phyloP scores from a whole-genome alignment of 2,888 invertebrate species.

The Rotaria macrura region DNA sequence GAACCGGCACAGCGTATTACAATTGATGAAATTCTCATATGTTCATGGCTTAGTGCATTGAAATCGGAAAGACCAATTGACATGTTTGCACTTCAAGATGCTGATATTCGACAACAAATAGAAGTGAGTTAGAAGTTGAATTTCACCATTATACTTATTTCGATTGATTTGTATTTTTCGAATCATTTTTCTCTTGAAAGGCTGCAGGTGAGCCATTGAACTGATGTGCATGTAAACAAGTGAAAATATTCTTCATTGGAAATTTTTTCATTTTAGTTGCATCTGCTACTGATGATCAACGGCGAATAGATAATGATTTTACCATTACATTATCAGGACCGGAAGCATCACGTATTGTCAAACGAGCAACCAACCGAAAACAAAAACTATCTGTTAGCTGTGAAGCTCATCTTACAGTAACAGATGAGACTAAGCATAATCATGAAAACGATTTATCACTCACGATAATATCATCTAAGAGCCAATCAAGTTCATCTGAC shows the following conservation, averaged over 20 bases:
- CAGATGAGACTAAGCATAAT: too few species aligned
- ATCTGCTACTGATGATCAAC: background rate
- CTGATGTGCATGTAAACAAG: background rate
- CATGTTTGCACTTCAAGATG: background rate
- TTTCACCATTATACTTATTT: background rate
- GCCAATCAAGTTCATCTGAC: too few species aligned
- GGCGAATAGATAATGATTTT: background rate
- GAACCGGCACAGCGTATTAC: constrained; percentile 25
- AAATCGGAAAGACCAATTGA: background rate
- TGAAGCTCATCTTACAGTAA: too few species aligned
- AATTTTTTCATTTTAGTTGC: background rate
- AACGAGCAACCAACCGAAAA: background rate
- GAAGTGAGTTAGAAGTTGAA: background rate
- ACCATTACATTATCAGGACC: background rate
- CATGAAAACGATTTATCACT: too few species aligned
- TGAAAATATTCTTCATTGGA: background rate
- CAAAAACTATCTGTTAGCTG: too few species aligned
- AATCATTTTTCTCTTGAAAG: background rate
- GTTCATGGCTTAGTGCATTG: background rate
- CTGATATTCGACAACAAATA: background rate
- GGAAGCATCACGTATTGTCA: background rate
- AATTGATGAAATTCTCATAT: background rate
- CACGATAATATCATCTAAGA: too few species aligned
- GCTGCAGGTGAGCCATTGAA: background rate
- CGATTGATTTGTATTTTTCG: too few species aligned